phyloP scores from a whole-genome alignment of 2,113 vertebrate genomes.

The Aythya baeri region DNA sequence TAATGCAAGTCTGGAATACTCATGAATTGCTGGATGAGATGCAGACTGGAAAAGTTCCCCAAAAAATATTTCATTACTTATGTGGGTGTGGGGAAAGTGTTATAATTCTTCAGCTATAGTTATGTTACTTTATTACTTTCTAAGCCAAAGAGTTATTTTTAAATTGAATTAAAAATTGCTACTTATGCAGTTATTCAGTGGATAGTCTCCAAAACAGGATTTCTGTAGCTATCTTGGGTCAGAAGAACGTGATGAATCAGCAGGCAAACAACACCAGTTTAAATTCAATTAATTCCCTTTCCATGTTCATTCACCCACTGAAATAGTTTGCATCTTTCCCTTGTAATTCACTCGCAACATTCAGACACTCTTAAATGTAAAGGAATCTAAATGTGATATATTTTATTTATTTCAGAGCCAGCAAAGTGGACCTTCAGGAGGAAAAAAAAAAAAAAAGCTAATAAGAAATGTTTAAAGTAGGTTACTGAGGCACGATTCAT shows the following conservation, averaged over 20 bases:
- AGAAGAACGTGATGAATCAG: conserved; percentile 54
- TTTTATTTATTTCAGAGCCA: not conserved
- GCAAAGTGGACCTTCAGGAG: not conserved
- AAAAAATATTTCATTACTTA: conserved; percentile 18
- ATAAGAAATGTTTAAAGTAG: not conserved
- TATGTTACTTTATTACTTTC: conserved; percentile 40
- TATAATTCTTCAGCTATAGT: conserved; percentile 16
- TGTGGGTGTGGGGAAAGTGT: conserved; percentile 15
- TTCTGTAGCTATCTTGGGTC: conserved; percentile 44
- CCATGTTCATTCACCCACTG: not conserved
- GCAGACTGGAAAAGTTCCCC: not conserved
- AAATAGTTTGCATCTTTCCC: not conserved
- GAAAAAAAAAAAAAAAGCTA: not conserved
- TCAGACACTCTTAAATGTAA: not conserved
- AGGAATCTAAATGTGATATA: not conserved
- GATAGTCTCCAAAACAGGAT: conserved; percentile 51
- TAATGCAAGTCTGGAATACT: conserved; percentile 29
- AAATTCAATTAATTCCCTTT: conserved; percentile 23
- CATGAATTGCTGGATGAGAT: not conserved
- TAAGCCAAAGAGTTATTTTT: conserved; percentile 56
- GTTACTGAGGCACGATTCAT: not conserved
- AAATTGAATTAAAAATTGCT: conserved; percentile 50
- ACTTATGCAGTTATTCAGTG: conserved; percentile 35
- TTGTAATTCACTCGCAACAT: not conserved
- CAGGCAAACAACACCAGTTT: conserved; percentile 21